Base-by-base conservation (phyloP, 2,797 vertebrate species). In the Coendou prehensilis region DNA sequence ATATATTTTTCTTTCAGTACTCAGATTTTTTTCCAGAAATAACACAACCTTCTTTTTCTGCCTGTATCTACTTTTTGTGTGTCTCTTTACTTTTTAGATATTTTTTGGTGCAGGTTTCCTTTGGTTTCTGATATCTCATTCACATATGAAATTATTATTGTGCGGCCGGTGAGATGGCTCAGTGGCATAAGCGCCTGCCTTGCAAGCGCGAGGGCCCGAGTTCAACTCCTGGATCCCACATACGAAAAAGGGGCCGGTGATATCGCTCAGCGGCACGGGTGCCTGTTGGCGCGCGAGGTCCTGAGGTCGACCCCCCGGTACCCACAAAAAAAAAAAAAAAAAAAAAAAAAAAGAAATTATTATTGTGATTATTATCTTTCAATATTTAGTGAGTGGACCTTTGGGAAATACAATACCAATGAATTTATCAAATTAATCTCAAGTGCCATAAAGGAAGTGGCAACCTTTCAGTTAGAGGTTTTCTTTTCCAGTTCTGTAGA, bases 41-140 rank as follows among this genome's bases (percentile, higher is more conserved):
- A 92, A 88, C 92, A 97, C 13, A 93, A 89, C 96, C 87, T 95
- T 41, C 54, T 59, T 67, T 23, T 96, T 89, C 78, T 76, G 41
- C 9, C 3, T 61, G 2, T 79, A 81, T 91, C 20, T 69, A 9
- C 52, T 30, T 91, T 84, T 30, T 78, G 14, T 83, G 6, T 75
- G 4, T n/a, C 41, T 90, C 22, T 90, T 86, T 76, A 57, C 47
- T n/a, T 73, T 23, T 71, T 83, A 63, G 15, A 50, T 56, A n/a
- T 50, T 50, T 57, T 93, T 69, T n/a, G 7, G 76, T 47, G n/a
- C 1, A 50, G 5, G 23, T 57, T 89, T 89, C 23, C 37, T 56
- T 90, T 71, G 11, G 26, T 96, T 96, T 92, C 92, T 95, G 54
- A 52, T 87, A 96, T 97, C 76, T 96, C 93, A 97, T 98, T 98